phyloP scores from a whole-genome alignment of 2,113 vertebrate genomes.

The Charadrius vociferus region DNA sequence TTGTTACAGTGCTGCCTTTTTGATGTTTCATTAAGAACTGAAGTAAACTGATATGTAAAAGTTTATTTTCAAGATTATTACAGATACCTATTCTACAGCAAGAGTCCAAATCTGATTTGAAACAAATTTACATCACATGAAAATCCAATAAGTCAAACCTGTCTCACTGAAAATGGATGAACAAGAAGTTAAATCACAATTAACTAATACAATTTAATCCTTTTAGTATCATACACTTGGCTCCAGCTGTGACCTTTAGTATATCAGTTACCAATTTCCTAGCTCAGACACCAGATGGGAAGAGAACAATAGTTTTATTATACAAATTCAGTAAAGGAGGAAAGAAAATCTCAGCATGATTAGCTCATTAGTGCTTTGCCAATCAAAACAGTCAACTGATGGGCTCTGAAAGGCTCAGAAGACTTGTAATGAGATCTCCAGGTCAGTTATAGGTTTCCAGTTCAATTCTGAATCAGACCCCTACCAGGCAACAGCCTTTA shows the following conservation, averaged over 20 bases:
- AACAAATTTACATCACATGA: neutral
- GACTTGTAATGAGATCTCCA: neutral
- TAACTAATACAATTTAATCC: slow-evolving; percentile 43
- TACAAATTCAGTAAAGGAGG: slow-evolving; percentile 22
- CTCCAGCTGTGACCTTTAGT: slow-evolving; percentile 33
- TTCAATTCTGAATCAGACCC: neutral
- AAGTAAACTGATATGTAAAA: neutral
- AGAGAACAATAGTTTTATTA: slow-evolving; percentile 48
- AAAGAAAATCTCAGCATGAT: slow-evolving; percentile 44
- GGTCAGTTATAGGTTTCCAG: slow-evolving; percentile 6
- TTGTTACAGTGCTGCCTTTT: neutral
- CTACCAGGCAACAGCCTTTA: neutral
- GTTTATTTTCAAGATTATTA: neutral
- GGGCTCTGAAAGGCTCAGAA: neutral
- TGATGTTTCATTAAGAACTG: neutral
- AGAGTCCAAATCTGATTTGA: neutral
- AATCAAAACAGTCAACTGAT: slow-evolving; percentile 18
- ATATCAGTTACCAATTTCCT: slow-evolving; percentile 31
- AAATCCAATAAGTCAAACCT: neutral
- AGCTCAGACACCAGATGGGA: slow-evolving; percentile 63
- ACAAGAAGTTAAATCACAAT: slow-evolving; percentile 10
- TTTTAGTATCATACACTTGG: neutral
- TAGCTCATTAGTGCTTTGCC: slow-evolving; percentile 37
- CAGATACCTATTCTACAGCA: neutral
- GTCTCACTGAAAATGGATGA: neutral